These are phyloP conservation scores for Brachypodius melanocephalos DNA, from an alignment of 2,113 vertebrate species.

Conservation along the genomic window DNA sequence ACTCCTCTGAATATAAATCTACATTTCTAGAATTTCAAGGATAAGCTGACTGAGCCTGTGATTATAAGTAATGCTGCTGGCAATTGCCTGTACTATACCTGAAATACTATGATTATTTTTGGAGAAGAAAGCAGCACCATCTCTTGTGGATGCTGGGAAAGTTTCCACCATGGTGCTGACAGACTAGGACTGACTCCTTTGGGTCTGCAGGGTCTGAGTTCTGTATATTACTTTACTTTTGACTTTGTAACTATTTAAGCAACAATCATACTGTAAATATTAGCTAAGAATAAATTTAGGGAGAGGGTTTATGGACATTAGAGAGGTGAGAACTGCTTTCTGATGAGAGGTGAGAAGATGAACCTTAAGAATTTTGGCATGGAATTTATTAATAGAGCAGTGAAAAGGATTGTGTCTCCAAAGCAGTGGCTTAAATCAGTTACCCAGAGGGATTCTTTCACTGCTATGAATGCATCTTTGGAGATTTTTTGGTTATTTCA, in stretches of 20 bases:
- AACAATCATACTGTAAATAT: background rate
- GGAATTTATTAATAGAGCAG: background rate
- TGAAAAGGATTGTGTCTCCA: background rate
- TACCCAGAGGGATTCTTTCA: background rate
- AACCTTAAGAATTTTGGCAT: background rate
- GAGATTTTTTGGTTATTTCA: background rate
- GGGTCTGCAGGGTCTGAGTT: background rate
- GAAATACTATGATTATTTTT: background rate
- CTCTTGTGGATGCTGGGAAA: background rate
- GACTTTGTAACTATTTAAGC: background rate
- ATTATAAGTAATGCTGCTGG: background rate
- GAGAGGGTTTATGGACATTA: background rate
- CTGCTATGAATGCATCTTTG: background rate
- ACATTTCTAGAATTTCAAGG: background rate
- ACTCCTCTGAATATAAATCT: background rate
- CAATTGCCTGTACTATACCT: background rate
- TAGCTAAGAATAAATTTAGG: background rate
- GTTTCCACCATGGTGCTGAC: background rate
- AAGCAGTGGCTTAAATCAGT: background rate
- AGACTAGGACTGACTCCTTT: background rate
- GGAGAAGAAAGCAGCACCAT: background rate
- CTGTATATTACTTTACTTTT: background rate
- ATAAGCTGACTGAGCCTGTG: background rate
- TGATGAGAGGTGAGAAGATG: background rate
- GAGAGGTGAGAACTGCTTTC: background rate